Conservation (phyloP, 2,888 invertebrate species). For the Dasypolia templi region DNA sequence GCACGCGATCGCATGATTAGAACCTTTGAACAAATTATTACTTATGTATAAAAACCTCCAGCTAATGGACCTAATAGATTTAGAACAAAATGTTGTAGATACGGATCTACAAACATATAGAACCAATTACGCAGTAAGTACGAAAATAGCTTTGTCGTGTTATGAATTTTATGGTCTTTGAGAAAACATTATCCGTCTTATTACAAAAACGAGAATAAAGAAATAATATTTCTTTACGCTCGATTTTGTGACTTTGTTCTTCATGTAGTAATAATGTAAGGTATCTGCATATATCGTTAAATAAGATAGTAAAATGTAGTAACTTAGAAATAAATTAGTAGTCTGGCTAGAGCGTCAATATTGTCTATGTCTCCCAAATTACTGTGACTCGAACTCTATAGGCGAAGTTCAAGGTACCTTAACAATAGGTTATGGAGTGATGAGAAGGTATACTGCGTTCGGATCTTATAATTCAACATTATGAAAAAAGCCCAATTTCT, state of each 20-base stretch:
- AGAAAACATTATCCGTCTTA: too few species aligned
- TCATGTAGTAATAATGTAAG: slow-evolving; percentile 13
- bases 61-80: slow-evolving; percentile 77
- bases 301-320: not conserved
- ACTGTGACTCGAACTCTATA: not conserved
- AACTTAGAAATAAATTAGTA: not conserved
- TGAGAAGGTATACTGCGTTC: not conserved
- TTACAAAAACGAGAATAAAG: too few species aligned
- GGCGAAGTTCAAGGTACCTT: not conserved
- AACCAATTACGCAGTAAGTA: slow-evolving; percentile 59
- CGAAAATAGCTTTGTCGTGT: slow-evolving; percentile 58
- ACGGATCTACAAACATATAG: slow-evolving; percentile 61
- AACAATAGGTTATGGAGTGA: not conserved
- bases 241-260: slow-evolving; percentile 11
- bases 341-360: not conserved
- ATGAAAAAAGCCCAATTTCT: slow-evolving; percentile 2
- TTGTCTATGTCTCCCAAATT: not conserved
- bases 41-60: slow-evolving; percentile 63
- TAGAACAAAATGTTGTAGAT: slow-evolving; percentile 71
- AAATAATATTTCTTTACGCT: slow-evolving; percentile 42
- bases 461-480: slow-evolving; percentile 15
- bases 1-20: slow-evolving; percentile 75
- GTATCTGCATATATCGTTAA: slow-evolving; percentile 14
- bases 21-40: slow-evolving; percentile 70
- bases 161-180: slow-evolving; percentile 46